Conservation (phyloP, 92 coral and sea anemone species). For the Palythoa grandiflora region DNA sequence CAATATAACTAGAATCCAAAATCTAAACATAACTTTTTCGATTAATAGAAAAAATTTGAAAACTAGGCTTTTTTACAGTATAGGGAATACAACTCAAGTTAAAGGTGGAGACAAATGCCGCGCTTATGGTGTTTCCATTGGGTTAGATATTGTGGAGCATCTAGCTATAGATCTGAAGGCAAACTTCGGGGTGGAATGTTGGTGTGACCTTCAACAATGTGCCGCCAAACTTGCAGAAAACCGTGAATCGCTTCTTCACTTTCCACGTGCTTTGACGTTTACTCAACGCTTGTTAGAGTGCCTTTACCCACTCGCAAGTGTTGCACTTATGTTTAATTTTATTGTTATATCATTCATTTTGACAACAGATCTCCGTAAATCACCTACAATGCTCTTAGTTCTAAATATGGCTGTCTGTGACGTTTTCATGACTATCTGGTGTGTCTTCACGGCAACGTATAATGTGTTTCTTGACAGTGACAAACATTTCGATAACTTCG, state of each 20-base stretch:
- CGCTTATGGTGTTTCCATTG: not conserved
- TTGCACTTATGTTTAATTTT: not conserved
- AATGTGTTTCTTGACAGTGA: too few relatives aligned
- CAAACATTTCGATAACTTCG: too few relatives aligned
- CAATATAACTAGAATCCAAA: not conserved
- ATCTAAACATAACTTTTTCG: not conserved
- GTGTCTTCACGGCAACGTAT: too few relatives aligned
- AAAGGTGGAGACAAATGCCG: not conserved
- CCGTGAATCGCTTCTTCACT: not conserved
- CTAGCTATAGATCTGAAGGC: not conserved
- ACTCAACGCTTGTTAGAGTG: not conserved
- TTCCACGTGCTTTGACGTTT: not conserved
- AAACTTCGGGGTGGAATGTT: not conserved
- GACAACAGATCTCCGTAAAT: not conserved
- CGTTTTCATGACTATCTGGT: not conserved
- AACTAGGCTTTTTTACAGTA: not conserved
- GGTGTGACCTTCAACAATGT: too few relatives aligned
- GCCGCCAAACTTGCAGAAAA: too few relatives aligned
- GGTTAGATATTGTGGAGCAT: not conserved
- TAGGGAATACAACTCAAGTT: not conserved
- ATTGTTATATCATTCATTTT: not conserved
- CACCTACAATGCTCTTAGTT: not conserved
- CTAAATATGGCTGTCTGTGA: not conserved
- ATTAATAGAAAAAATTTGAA: not conserved
- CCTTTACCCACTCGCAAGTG: not conserved